Base-by-base conservation (phyloP, 2,888 invertebrate genomes). In the Andrena camellia region DNA sequence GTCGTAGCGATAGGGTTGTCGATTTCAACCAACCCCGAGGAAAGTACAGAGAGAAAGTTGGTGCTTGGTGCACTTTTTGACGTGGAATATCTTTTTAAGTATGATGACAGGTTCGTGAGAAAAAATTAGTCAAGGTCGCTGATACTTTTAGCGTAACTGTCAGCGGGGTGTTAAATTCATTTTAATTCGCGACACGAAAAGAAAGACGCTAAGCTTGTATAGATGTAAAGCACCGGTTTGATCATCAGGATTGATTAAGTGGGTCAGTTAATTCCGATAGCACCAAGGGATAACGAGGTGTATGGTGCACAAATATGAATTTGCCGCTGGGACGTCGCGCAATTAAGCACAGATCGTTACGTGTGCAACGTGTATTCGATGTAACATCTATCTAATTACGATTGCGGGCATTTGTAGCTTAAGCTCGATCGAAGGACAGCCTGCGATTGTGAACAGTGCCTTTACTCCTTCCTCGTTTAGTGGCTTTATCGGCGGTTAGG, bases 261-360 rank as follows among this genome's bases (percentile, higher is more conserved):
- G 54, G 70, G 54, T 73, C 72, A 35, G 69, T 72, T 64, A 60
- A 81, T 76, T 64, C 20, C 23, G 60, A 63, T 62, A 64, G 57
- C 57, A 29, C 52, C 48, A 13, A 20, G 3, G 26, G 76, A 29
- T 60, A 66, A 67, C 66, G 54, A 74, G 60, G 64, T 59, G 63
- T 48, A 68, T 42, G 48, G 62, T 33, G 33, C 17, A 63, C 63
- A 68, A 81, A 72, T 83, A 80, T 63, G 70, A 69, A 62, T 66
- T 67, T 42, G 72, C 26, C 63, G 73, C 33, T 26, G 50, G 62
- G 23, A 62, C 23, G 64, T 26, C 35, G 54, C 26, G 63, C 71
- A 62, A 83, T 77, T 81, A 77, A 76, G 10, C 79, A 31, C n/a
- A 52, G 52, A 72, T 72, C 35, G 59, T 81, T 81, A 77, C 64